These are phyloP conservation scores for Amblyteles armatorius DNA, from an alignment of 2,888 invertebrate genomes.

Conservation along the genomic window DNA sequence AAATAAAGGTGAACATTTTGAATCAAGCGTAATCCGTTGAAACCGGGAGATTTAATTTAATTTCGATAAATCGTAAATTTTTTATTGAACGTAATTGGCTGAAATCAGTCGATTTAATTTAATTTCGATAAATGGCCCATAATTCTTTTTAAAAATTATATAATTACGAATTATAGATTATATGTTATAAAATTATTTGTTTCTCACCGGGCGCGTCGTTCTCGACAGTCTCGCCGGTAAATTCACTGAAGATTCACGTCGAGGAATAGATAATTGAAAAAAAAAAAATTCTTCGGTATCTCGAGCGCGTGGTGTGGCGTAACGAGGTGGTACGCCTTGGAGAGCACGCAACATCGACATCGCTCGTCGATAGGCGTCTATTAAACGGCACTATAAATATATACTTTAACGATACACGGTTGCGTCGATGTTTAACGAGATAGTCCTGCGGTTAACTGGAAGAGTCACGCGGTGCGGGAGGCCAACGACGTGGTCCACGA, in stretches of 20 bases:
- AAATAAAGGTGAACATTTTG: no score
- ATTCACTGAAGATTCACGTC: not conserved
- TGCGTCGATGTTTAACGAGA: constrained; percentile 31
- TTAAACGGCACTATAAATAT: constrained; percentile 34
- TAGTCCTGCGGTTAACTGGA: constrained; percentile 30
- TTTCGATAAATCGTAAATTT: no score
- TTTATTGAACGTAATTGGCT: no score
- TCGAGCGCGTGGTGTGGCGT: not conserved
- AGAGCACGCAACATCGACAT: constrained; percentile 30
- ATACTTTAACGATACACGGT: constrained; percentile 46
- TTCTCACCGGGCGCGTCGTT: not conserved
- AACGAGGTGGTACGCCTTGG: not conserved
- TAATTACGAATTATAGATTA: no score
- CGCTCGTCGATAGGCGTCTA: constrained; percentile 27
- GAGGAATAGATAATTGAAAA: not conserved
- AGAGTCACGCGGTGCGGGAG: not conserved
- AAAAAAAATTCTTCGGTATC: not conserved
- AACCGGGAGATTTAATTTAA: no score
- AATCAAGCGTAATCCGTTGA: no score
- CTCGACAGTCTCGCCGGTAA: not conserved
- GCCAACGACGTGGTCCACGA: not conserved
- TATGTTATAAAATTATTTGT: not conserved
- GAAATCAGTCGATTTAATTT: no score
- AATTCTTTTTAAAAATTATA: no score
- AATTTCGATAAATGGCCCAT: no score